These are phyloP conservation scores for Setophaga kirtlandii DNA, from an alignment of 2,113 vertebrate genomes.

Conservation along the genomic window DNA sequence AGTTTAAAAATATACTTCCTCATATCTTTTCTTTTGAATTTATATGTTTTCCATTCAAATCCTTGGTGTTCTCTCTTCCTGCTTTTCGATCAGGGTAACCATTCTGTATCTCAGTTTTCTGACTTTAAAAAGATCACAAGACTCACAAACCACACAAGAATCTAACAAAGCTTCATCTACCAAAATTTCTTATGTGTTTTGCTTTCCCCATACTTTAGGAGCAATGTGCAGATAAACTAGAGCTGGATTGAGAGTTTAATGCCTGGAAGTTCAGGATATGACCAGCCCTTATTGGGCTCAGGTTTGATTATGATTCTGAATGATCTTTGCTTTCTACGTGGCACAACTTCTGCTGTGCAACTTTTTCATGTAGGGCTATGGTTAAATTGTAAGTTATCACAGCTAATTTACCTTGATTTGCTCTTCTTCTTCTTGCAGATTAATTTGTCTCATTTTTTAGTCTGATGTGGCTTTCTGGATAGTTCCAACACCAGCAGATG, in stretches of 20 bases:
- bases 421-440: not conserved
- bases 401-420: not conserved
- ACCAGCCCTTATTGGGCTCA: not conserved
- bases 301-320: not conserved
- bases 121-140: not conserved
- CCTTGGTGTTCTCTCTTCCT: not conserved
- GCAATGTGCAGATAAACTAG: not conserved
- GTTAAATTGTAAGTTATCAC: not conserved
- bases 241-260: not conserved
- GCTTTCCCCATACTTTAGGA: not conserved
- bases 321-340: not conserved
- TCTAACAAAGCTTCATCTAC: not conserved
- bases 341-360: not conserved
- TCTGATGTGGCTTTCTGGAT: not conserved
- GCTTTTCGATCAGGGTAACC: not conserved
- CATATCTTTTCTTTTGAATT: not conserved
- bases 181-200: not conserved
- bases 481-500: not conserved
- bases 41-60: not conserved
- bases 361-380: not conserved
- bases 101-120: not conserved
- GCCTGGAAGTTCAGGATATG: not conserved
- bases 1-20: not conserved
- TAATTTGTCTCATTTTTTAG: not conserved
- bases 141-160: not conserved